A percentile compares a stretch with the other conserved stretches of the same genome.
These are phyloP conservation scores for Pollenia griseotomentosa DNA, from an alignment of 2,888 invertebrate species.

Conservation along the genomic window DNA sequence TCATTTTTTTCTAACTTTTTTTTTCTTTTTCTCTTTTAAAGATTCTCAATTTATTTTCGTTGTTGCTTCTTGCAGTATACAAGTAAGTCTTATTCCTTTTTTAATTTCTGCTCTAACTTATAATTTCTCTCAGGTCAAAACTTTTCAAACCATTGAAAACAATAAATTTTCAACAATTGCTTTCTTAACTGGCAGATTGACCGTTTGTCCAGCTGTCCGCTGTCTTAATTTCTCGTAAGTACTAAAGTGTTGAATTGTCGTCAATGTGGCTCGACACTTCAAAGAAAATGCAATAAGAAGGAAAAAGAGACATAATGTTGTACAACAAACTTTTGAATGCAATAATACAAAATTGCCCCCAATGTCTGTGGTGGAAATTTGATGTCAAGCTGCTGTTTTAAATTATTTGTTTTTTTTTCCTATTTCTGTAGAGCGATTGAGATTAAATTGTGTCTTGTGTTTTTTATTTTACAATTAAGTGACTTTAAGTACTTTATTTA, in stretches of 20 bases:
- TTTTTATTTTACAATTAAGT: slow-evolving; percentile 37
- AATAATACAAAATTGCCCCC: not conserved
- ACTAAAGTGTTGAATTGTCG: slow-evolving; percentile 49
- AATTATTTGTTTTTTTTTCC: not conserved
- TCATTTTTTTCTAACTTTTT: too few relatives aligned
- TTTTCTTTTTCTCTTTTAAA: too few relatives aligned
- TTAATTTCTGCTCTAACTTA: not conserved
- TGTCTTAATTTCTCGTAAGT: slow-evolving; percentile 3
- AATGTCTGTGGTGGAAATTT: slow-evolving; percentile 15
- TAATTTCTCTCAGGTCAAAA: slow-evolving; percentile 51
- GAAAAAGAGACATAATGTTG: not conserved
- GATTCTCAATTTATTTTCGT: too few relatives aligned
- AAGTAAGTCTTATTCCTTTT: not conserved
- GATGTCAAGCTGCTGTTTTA: slow-evolving; percentile 19
- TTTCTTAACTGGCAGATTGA: slow-evolving; percentile 38
- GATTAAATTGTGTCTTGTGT: slow-evolving; percentile 49
- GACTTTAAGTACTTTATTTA: slow-evolving; percentile 56
- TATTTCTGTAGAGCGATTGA: not conserved
- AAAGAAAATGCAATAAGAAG: slow-evolving; percentile 11
- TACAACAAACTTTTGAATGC: not conserved
- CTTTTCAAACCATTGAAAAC: slow-evolving; percentile 57
- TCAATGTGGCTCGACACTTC: slow-evolving; percentile 36
- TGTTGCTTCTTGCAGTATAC: not conserved
- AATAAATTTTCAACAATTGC: slow-evolving; percentile 56
- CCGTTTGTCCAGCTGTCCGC: slow-evolving; percentile 14